A percentile compares a stretch with the other conserved stretches of the same genome.
Evolutionary conservation across 1,140 invertebrate species (phyloP).

Genomic region (Pissodes strobi): DNA sequence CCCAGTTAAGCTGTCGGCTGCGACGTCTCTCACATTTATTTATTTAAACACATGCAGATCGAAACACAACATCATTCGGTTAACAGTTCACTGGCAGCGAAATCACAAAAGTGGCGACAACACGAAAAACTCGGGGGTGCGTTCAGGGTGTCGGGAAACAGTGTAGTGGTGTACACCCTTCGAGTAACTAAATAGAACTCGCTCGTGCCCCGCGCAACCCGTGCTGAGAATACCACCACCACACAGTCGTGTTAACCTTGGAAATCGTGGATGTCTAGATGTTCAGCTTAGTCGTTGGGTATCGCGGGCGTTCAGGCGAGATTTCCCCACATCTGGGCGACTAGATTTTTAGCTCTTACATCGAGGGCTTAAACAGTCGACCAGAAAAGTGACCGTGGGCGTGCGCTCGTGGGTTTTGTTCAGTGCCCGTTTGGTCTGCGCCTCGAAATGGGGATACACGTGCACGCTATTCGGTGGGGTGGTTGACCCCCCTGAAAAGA

Average conservation of each 20-base stretch:
- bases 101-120: conserved; percentile 19
- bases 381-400: conserved; percentile 47
- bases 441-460: conserved; percentile 54
- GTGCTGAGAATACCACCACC: conserved; percentile 55
- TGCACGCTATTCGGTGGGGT: conserved; percentile 51
- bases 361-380: conserved; percentile 53
- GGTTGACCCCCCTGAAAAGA: conserved; percentile 55
- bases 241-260: conserved; percentile 53
- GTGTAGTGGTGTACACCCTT: conserved; percentile 54
- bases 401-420: conserved; percentile 35
- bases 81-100: too few relatives aligned
- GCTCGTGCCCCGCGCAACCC: conserved; percentile 52
- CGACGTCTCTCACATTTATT: conserved; percentile 44
- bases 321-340: conserved; percentile 41
- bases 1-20: conserved; percentile 29
- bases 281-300: conserved; percentile 37
- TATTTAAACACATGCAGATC: conserved; percentile 41
- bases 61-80: conserved; percentile 30
- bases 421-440: conserved; percentile 35
- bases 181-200: conserved; percentile 55
- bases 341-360: conserved; percentile 48
- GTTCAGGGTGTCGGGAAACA: conserved; percentile 3
- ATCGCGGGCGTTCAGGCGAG: conserved; percentile 22
- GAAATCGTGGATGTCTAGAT: conserved; percentile 52
- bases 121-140: neutral